These are phyloP conservation scores for Galeruca laticollis DNA, from an alignment of 2,888 invertebrate genomes.

Conservation along the genomic window DNA sequence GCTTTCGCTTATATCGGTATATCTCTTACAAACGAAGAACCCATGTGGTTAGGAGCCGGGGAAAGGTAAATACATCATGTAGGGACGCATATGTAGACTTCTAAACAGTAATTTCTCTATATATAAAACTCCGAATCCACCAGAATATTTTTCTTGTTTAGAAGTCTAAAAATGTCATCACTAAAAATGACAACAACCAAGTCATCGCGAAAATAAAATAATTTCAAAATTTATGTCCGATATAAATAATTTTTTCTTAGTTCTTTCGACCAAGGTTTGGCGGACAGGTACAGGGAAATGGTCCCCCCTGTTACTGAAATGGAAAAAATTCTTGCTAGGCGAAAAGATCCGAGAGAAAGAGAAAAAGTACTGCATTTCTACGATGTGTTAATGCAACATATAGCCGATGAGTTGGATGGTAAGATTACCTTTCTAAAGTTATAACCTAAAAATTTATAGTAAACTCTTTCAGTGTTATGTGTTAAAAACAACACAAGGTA, in stretches of 20 bases:
- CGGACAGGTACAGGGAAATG: slow-evolving; percentile 57
- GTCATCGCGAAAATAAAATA: no score
- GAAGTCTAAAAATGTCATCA: no score
- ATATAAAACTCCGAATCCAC: no score
- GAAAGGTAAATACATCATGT: slow-evolving; percentile 36
- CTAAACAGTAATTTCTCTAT: no score
- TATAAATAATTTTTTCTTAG: slow-evolving; percentile 20
- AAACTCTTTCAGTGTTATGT: no score
- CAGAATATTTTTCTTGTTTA: no score
- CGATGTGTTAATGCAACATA: slow-evolving; percentile 64
- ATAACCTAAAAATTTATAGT: no score
- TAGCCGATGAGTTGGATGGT: slow-evolving; percentile 66
- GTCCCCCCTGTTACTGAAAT: slow-evolving; percentile 59
- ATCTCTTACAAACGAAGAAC: slow-evolving; percentile 62
- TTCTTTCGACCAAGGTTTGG: slow-evolving; percentile 56
- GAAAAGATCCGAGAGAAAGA: slow-evolving; percentile 62
- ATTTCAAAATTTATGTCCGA: no score
- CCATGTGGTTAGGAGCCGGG: slow-evolving; percentile 60
- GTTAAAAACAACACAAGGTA: no score
- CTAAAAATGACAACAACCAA: neutral
- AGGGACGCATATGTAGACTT: no score
- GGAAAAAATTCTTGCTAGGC: slow-evolving; percentile 62
- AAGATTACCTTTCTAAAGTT: slow-evolving; percentile 6
- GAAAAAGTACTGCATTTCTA: slow-evolving; percentile 64
- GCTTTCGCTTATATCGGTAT: slow-evolving; percentile 67